Percentiles rank a stretch among this genome's conserved stretches.
Conservation (phyloP, 2,113 vertebrate genomes). For the Bucco capensis region DNA sequence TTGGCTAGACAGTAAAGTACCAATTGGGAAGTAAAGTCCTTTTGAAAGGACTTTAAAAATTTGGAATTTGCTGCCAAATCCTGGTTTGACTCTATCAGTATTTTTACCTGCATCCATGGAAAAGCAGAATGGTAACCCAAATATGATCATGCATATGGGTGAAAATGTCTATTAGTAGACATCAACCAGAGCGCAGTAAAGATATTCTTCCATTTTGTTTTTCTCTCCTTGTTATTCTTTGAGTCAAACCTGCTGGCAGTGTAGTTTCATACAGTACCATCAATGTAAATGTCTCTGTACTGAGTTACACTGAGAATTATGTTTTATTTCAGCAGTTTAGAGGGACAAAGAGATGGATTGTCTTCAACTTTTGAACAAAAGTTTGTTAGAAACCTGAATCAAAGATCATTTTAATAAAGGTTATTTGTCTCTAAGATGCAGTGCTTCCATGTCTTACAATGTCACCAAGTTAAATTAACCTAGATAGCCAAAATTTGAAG, state of each 20-base stretch:
- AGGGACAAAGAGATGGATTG: neutral
- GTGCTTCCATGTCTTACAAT: neutral
- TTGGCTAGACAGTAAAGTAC: neutral
- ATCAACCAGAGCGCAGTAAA: neutral
- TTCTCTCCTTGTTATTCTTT: neutral
- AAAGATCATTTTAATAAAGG: neutral
- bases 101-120: neutral
- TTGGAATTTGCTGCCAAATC: neutral
- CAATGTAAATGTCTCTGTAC: neutral
- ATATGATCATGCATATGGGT: neutral
- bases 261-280: neutral
- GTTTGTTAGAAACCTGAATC: neutral
- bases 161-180: neutral
- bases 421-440: neutral
- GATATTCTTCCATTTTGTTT: neutral
- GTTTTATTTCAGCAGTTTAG: neutral
- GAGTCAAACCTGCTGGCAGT: neutral
- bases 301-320: neutral
- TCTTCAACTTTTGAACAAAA: neutral
- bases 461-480: neutral
- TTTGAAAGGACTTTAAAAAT: neutral
- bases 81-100: neutral
- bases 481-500: neutral
- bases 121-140: neutral
- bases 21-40: neutral